Base-by-base conservation (phyloP, 2,888 invertebrate species). In the Brachyopa scutellaris region DNA sequence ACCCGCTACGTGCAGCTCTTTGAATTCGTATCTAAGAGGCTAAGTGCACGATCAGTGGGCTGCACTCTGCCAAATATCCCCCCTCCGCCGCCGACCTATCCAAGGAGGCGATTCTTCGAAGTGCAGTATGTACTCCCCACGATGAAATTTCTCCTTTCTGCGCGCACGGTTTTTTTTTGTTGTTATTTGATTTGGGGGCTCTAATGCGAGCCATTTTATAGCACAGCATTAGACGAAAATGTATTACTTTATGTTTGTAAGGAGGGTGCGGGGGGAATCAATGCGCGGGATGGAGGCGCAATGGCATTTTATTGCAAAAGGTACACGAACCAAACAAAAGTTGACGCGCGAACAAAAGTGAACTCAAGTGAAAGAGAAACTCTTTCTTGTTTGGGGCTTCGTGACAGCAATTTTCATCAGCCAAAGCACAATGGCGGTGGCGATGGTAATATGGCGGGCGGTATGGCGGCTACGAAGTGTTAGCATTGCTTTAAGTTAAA, bases 371-470 rank as follows among this genome's bases (percentile, higher is more conserved):
- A 82, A 82, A 82, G 82, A 82, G 82, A 82, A 82, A 82, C 82
- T 82, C 70, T 82, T 76, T 77, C 82, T 77, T 66, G 82, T 70
- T 72, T 61, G 64, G 9, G 61, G 70, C 55, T 82, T 82, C 82
- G 82, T 82, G 82, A 82, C 82, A 82, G 82, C 59, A 82, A 82
- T 82, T 82, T 82, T 82, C 82, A 82, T 77, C 82, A 82, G 70
- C 11, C 57, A 31, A 9, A 33, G 59, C 8, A 72, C 11, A n/a
- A 31, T 8, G 42, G 40, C 4, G 21, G 6, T 38, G 19, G 53
- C 11, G n/a, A n/a, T n/a, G 36, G 31, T 3, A n/a, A 2, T 13
- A 19, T 36, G 19, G 21, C 17, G 11, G n/a, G n/a, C 40, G 8
- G 4, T 9, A 11, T 36, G 17, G 29, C 15, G 7, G 29, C 31